These are phyloP conservation scores for Phainopepla nitens DNA, from an alignment of 2,113 vertebrate species.

Conservation along the genomic window DNA sequence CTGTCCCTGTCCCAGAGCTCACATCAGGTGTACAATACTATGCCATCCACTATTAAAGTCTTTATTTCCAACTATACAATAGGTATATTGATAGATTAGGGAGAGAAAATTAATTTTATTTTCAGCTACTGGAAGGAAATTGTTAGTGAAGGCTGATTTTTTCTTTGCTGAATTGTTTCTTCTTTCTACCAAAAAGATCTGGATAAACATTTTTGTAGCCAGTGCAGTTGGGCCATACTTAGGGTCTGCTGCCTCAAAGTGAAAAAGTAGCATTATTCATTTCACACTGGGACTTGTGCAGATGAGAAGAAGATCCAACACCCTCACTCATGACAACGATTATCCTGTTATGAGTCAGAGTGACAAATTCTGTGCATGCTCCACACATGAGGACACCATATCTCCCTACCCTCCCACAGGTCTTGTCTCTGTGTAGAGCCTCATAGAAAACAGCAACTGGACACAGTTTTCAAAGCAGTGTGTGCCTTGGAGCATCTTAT, in stretches of 20 bases:
- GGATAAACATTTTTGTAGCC: neutral
- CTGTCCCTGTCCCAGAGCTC: neutral
- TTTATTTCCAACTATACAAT: neutral
- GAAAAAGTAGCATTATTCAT: slow-evolving; percentile 13
- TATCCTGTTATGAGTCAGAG: slow-evolving; percentile 21
- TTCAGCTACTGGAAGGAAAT: neutral
- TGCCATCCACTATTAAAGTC: neutral
- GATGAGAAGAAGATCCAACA: neutral
- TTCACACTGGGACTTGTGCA: neutral
- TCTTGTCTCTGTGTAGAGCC: neutral
- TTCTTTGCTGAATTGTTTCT: neutral
- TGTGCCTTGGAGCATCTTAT: neutral
- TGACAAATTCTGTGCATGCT: neutral
- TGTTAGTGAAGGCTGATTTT: neutral
- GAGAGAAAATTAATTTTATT: neutral
- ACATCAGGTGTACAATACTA: neutral
- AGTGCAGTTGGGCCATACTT: neutral
- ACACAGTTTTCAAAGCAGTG: neutral
- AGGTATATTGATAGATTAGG: no score
- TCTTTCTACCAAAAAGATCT: neutral
- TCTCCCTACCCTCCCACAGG: neutral
- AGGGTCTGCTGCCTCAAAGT: neutral
- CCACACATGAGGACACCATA: neutral
- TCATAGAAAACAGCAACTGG: neutral
- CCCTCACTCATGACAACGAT: neutral